Percentiles rank a stretch among this genome's conserved stretches.
phyloP scores from a whole-genome alignment of 2,113 vertebrate genomes.

The Lasiurus cinereus region DNA sequence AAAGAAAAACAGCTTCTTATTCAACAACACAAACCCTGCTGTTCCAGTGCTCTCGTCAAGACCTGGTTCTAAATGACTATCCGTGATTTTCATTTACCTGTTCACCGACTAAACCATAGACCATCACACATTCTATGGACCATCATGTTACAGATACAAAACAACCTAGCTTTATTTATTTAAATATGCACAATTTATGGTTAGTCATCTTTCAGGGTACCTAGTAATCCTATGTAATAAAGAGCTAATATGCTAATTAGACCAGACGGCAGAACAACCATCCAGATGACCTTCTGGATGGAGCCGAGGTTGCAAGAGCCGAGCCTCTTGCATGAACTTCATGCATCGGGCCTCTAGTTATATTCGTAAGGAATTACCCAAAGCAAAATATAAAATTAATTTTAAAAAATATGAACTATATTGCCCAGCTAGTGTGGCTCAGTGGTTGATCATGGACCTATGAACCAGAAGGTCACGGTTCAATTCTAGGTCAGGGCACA shows the following conservation, averaged over 20 bases:
- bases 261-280: no score
- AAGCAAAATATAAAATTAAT: constrained; percentile 40
- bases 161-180: neutral
- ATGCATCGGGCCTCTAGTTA: neutral
- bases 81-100: neutral
- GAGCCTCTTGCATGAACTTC: no score
- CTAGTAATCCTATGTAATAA: neutral
- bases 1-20: neutral
- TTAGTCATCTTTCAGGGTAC: neutral
- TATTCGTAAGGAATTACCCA: constrained; percentile 5
- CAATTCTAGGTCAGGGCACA: no score
- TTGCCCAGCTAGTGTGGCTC: no score
- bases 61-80: neutral
- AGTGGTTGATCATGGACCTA: no score
- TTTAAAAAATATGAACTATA: neutral
- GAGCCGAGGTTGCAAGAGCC: no score
- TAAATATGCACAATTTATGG: constrained; percentile 5
- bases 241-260: no score
- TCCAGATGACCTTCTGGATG: no score
- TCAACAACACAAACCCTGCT: neutral
- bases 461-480: no score
- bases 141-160: neutral
- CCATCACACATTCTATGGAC: neutral
- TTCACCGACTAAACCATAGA: neutral
- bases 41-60: neutral